Conservation (phyloP, 23 tunicate species). For the Diplosoma virens region DNA sequence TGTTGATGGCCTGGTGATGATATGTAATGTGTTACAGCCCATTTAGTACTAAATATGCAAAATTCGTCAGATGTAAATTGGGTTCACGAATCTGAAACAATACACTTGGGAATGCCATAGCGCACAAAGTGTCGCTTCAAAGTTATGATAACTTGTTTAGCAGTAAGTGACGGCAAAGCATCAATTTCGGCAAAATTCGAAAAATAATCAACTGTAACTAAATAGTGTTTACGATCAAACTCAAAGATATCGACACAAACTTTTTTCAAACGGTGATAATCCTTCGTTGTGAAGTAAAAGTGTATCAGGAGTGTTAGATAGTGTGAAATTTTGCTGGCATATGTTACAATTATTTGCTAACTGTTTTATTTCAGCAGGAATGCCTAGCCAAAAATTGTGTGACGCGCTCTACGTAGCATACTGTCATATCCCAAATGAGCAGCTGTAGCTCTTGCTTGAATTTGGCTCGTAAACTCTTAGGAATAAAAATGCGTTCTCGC, state of each 20-base stretch:
- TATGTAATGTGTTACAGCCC: not conserved
- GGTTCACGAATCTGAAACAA: constrained; percentile 14
- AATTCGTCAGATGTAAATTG: constrained; percentile 21
- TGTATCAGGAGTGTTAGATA: not conserved
- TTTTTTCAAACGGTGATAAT: constrained; percentile 20
- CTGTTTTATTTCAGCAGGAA: constrained; percentile 13
- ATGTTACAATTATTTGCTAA: constrained; percentile 1
- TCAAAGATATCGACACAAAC: constrained; percentile 41
- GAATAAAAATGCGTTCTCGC: constrained; percentile 22
- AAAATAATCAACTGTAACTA: constrained; percentile 34
- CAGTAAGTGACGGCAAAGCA: not conserved
- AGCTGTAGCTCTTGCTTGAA: not conserved
- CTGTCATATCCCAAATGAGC: constrained; percentile 27
- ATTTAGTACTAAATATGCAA: not conserved
- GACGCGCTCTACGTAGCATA: constrained; percentile 17
- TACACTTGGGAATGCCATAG: constrained; percentile 27
- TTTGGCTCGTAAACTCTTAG: constrained; percentile 1
- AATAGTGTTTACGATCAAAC: not conserved
- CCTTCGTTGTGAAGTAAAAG: constrained; percentile 11
- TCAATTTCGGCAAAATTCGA: constrained; percentile 43
- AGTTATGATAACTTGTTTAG: constrained; percentile 5
- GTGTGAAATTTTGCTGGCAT: not conserved
- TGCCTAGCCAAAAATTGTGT: constrained; percentile 24
- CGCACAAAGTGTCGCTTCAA: constrained; percentile 19
- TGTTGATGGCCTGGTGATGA: constrained; percentile 33